Evolutionary conservation across 2,888 invertebrate species (phyloP), one percentile per base, ranked within the genome.

Genomic region (Sisyra nigra): DNA sequence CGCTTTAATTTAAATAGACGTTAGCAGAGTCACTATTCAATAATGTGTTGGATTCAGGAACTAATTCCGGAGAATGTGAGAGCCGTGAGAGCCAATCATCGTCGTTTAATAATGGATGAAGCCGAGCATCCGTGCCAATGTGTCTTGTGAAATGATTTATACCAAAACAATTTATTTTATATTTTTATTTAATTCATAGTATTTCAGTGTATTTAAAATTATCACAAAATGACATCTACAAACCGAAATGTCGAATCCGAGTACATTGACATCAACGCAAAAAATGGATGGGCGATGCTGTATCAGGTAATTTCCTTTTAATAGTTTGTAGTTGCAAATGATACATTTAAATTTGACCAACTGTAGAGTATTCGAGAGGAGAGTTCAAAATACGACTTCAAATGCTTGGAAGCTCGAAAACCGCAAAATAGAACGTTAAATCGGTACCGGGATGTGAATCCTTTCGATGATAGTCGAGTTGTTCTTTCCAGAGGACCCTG

Each of bases 371-470:
- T 34, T 31, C 33, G 41, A 35, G 40, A 19, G 13, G 13, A 40
- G 15, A 38, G 15, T 7, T 33, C 14, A 72, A 46, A 68, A 69
- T 76, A 72, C 55, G 66, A 68, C 40, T 76, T 72, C 55, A 72
- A 75, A 46, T 73, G 67, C 53, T 61, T 69, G 45, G 86, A 85
- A 60, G 84, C 88, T 6, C 76, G 74, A 55, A 82, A 80, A 55
- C 72, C 77, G 5, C 73, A 80, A 55, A 89, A 89, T 60, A 80
- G 82, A 59, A 71, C 71, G 46, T 65, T 92, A 50, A 94, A 96
- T 65, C 75, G 96, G 54, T 96, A 96, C 62, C 70, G 91, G 55
- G 94, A 96, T 72, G 94, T 96, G 7, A 88, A 83, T 61, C 94
- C 96, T 1, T 96, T 86, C 62, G 94, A 96, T 64, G 92, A 94